Evolutionary conservation across 2,113 vertebrate genomes (phyloP).

Genomic region (Takifugu flavidus): DNA sequence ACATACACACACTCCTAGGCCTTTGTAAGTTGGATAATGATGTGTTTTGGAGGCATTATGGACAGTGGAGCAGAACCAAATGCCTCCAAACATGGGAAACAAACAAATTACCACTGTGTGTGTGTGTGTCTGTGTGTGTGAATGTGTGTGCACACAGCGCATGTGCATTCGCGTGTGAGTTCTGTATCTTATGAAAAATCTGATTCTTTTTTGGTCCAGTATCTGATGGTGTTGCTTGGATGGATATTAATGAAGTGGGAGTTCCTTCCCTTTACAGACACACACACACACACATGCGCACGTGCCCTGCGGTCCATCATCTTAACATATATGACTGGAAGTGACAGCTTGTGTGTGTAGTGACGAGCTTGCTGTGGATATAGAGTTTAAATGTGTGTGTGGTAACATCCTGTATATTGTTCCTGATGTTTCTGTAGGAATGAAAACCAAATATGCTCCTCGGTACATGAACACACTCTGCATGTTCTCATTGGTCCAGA

Average conservation of each 20-base stretch:
- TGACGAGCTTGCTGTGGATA: conserved; percentile 34
- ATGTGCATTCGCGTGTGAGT: conserved; percentile 2
- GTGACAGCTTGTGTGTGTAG: conserved; percentile 53
- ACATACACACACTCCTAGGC: conserved; percentile 21
- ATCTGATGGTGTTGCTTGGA: conserved; percentile 53
- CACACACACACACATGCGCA: conserved; percentile 20
- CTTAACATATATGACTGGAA: conserved; percentile 46
- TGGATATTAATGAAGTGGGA: conserved; percentile 57
- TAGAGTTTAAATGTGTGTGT: conserved; percentile 36
- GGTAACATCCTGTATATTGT: conserved; percentile 18
- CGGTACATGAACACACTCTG: conserved; percentile 27
- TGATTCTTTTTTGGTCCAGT: conserved; percentile 52
- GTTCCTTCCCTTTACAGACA: conserved; percentile 25
- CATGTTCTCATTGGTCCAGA: conserved; percentile 64
- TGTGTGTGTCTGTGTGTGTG: conserved; percentile 8
- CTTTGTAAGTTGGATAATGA: conserved; percentile 72
- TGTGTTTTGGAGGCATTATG: conserved; percentile 69
- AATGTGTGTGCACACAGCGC: not conserved
- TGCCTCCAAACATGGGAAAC: conserved; percentile 69
- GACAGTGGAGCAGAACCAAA: conserved; percentile 65
- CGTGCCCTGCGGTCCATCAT: conserved; percentile 21
- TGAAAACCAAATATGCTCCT: conserved; percentile 46
- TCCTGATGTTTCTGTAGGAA: conserved; percentile 36
- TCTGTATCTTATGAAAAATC: conserved; percentile 47
- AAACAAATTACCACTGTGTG: conserved; percentile 60